Evolutionary conservation across 2,888 invertebrate genomes (phyloP), one percentile per base, ranked within the genome.

Genomic region (Halictus quadricinctus): DNA sequence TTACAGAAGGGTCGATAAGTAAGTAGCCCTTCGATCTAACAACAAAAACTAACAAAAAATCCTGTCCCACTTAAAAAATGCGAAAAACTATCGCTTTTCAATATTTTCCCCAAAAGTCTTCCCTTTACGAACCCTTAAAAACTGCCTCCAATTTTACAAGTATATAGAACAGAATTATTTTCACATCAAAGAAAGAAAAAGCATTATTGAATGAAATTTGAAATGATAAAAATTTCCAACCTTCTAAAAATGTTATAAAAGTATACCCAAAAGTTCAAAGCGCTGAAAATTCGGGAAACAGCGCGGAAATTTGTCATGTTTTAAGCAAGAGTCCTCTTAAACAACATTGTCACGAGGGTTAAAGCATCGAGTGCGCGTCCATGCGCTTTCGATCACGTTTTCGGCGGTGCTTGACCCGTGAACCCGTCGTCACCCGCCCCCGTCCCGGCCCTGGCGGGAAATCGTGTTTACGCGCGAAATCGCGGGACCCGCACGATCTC

Each of bases 391-490:
- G 76, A 66, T 76, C 72, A 46, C 15, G 81, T 43, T 76, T 58
- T 46, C 41, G 41, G 41, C 69, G 25, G 81, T 50, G 43, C 79
- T 73, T 58, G 69, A 64, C 41, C 58, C n/a, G 72, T 64, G 64
- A 64, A 64, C 64, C 64, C 64, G 29, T 36, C 36, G 66, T 36
- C 3, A 36, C 21, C 10, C 66, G 36, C 18, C 70, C 70, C 70
- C 43, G 15, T 1, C 36, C 21, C 73, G 54, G 18, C 36, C 41
- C 70, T 77, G 84, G 85, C 85, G 85, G 76, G 84, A 77, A 83
- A 84, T 18, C 54, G 73, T 79, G 85, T 76, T 77, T 84, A 73
- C 76, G 60, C 50, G 54, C 72, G 58, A 69, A 54, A 79, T 60
- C 41, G 41, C 69, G 46, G 48, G 18, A 46, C 43, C 50, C 48